Evolutionary conservation across 2,797 vertebrate species (phyloP).

Genomic region (Rhodeus uyekii): DNA sequence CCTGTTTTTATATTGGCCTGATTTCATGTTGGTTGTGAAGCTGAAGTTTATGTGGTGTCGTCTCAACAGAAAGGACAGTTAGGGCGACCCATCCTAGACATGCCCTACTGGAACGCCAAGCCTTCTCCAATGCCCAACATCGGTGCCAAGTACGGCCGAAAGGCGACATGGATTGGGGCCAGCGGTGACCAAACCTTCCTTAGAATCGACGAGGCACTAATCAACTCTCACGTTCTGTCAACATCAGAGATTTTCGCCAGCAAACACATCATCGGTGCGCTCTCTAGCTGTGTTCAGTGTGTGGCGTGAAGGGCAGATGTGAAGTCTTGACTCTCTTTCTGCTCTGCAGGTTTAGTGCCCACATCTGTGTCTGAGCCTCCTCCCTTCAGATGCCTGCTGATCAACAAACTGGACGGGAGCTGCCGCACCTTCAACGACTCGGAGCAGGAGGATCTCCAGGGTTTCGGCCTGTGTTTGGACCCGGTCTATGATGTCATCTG

Average conservation of each 20-base stretch:
- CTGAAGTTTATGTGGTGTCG: not conserved
- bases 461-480: slow-evolving; percentile 96
- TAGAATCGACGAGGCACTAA: slow-evolving; percentile 96
- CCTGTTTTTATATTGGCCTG: not conserved
- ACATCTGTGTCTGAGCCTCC: slow-evolving; percentile 93
- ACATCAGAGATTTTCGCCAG: slow-evolving; percentile 99
- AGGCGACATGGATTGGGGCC: slow-evolving; percentile 98
- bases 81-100: slow-evolving; percentile 94
- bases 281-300: not conserved
- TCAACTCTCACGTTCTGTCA: slow-evolving; percentile 96
- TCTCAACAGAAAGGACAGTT: slow-evolving; percentile 92
- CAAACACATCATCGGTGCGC: slow-evolving; percentile 92
- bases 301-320: not conserved
- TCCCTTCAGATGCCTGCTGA: slow-evolving; percentile 97
- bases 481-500: slow-evolving; percentile 99
- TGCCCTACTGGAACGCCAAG: slow-evolving; percentile 98
- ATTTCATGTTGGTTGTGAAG: not conserved
- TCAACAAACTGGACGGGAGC: slow-evolving; percentile 99
- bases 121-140: slow-evolving; percentile 98
- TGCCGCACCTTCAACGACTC: slow-evolving; percentile 99
- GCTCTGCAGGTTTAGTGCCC: slow-evolving; percentile 86
- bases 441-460: slow-evolving; percentile 97
- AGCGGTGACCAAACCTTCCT: slow-evolving; percentile 98
- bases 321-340: not conserved
- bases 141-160: slow-evolving; percentile 95